Percentiles rank a stretch among this genome's conserved stretches.
Evolutionary conservation across 2,888 invertebrate species (phyloP).

Genomic region (Rhodophaea formosa): DNA sequence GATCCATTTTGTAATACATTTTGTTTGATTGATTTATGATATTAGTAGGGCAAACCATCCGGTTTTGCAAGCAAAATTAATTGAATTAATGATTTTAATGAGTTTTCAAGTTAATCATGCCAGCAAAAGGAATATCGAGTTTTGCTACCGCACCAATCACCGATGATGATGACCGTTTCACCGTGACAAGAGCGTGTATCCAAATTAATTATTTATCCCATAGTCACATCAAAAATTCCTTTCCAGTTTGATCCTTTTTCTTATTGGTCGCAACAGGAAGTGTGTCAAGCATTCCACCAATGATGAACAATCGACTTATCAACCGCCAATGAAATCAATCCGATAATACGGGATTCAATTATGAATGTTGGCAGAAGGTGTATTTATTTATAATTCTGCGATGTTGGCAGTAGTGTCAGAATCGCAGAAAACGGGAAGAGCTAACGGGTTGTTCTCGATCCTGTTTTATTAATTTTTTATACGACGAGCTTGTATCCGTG

Average conservation of each 20-base stretch:
- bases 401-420: constrained; percentile 57
- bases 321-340: constrained; percentile 21
- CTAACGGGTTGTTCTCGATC: constrained; percentile 52
- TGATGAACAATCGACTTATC: neutral
- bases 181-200: too few species aligned
- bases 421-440: constrained; percentile 44
- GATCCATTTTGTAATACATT: too few species aligned
- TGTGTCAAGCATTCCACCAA: constrained; percentile 21
- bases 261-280: constrained; percentile 14
- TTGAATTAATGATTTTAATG: too few species aligned
- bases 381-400: constrained; percentile 60
- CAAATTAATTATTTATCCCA: neutral
- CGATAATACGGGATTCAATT: neutral
- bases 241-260: neutral
- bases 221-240: neutral
- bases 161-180: too few species aligned
- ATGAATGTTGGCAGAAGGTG: constrained; percentile 32
- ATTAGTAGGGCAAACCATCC: too few species aligned
- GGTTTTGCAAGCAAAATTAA: too few species aligned
- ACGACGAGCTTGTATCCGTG: constrained; percentile 58
- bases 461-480: constrained; percentile 48
- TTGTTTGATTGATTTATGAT: too few species aligned
- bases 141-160: too few species aligned
- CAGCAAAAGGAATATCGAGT: too few species aligned
- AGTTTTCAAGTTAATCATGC: too few species aligned